Evolutionary conservation across 2,888 invertebrate species (phyloP).

Genomic region (Belgica antarctica): DNA sequence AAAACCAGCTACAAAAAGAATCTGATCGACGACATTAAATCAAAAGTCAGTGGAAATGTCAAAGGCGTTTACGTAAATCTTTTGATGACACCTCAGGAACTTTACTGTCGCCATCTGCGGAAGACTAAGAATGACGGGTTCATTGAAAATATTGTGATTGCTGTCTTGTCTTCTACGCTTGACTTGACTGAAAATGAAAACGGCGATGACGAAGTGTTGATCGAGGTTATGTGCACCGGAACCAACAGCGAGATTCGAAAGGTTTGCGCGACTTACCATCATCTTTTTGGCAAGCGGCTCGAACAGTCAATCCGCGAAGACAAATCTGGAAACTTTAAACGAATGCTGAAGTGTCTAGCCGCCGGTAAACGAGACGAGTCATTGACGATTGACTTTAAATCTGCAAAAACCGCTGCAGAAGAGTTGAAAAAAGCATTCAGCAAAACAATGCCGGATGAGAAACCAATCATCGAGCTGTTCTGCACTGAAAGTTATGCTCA

Average conservation of each 20-base stretch:
- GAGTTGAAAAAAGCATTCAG: neutral
- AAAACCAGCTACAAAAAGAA: neutral
- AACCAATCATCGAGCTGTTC: neutral
- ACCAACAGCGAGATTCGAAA: neutral
- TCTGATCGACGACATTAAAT: slow-evolving; percentile 1
- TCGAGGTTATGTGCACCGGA: neutral
- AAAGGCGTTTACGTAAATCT: neutral
- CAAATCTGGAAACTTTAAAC: neutral
- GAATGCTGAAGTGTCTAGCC: neutral
- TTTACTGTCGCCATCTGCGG: neutral
- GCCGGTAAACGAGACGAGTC: neutral
- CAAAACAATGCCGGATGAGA: neutral
- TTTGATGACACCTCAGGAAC: neutral
- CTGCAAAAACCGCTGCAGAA: neutral
- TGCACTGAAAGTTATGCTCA: neutral
- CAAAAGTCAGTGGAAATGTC: neutral
- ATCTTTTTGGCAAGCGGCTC: neutral
- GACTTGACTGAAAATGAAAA: neutral
- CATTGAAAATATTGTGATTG: neutral
- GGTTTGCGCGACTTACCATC: neutral
- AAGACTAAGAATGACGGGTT: neutral
- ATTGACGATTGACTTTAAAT: neutral
- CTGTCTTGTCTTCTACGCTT: neutral
- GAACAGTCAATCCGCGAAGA: neutral
- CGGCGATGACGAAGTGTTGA: neutral